Evolutionary conservation across 2,113 vertebrate genomes (phyloP), one percentile per base, ranked within the genome.

Genomic region (Balaeniceps rex): DNA sequence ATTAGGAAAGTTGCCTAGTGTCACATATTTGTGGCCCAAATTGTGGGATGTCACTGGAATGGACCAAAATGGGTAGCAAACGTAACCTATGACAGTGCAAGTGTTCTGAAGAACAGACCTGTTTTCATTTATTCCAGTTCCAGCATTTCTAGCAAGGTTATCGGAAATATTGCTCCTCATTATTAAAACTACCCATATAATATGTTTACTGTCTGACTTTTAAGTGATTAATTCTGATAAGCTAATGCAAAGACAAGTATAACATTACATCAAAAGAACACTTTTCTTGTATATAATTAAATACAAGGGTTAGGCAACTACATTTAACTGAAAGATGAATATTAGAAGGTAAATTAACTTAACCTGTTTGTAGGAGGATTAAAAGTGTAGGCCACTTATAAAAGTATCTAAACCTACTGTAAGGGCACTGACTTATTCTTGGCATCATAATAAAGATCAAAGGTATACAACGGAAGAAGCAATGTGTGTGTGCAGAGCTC

Each of bases 41-140:
- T 65, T 46, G 33, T 78, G 63, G 65, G 47, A 52, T 88, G 63
- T 54, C 68, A 93, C 54, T 65, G 64, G 44, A 96, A 92, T 44
- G 14, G 70, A 64, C 23, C 49, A 64, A 97, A 96, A 92, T 29
- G 46, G 70, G 54, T 7, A 96, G 83, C 88, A 95, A 96, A 91
- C 51, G n/a, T 90, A 97, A 91, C 68, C 49, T 19, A 3, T 31
- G 87, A 85, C 38, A 85, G 65, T 34, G 28, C 0, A 0, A 81
- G 40, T 63, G 65, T 66, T 82, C 18, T 70, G 57, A 71, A 72
- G 46, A 91, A 72, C 29, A 79, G 38, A 83, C 12, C 25, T 74
- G 36, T 8, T 96, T 86, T 80, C 46, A 90, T 83, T 96, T 94
- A 88, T 78, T n/a, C 66, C n/a, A 86, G 23, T 70, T 90, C 29